Evolutionary conservation across 2,797 vertebrate species (phyloP).

Genomic region (Anableps anableps): DNA sequence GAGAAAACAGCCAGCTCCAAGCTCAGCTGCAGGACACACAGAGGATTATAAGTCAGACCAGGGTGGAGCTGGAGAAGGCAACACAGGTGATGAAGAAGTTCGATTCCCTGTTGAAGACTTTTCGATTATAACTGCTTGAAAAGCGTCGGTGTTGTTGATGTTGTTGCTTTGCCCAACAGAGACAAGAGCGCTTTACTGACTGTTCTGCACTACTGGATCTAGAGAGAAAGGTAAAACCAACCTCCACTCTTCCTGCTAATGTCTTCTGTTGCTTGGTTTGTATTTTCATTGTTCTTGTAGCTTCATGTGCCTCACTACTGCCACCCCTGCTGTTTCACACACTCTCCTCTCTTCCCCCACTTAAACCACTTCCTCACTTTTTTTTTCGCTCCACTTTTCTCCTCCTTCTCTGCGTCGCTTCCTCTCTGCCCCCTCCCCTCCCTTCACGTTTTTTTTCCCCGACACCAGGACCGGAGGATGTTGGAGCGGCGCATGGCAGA

Average conservation of each 20-base stretch:
- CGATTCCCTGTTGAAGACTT: not conserved
- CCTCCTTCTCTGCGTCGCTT: conserved; percentile 19
- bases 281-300: conserved; percentile 17
- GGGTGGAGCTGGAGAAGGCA: conserved; percentile 86
- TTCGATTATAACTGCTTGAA: not conserved
- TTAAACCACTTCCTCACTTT: conserved; percentile 49
- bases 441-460: conserved; percentile 21
- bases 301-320: conserved; percentile 59
- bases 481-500: conserved; percentile 85
- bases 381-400: conserved; percentile 48
- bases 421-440: conserved; percentile 9
- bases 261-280: not conserved
- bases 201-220: conserved; percentile 85
- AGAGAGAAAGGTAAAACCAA: conserved; percentile 84
- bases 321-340: conserved; percentile 56
- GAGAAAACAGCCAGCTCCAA: conserved; percentile 85
- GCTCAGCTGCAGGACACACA: conserved; percentile 87
- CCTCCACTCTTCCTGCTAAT: not conserved
- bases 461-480: conserved; percentile 81
- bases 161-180: conserved; percentile 67
- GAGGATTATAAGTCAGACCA: conserved; percentile 81
- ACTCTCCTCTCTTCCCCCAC: conserved; percentile 39
- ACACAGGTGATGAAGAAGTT: conserved; percentile 77
- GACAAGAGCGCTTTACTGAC: conserved; percentile 86
- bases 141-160: not conserved